These are phyloP conservation scores for Microplitis deprimator DNA, from an alignment of 2,888 invertebrate species.

Conservation along the genomic window DNA sequence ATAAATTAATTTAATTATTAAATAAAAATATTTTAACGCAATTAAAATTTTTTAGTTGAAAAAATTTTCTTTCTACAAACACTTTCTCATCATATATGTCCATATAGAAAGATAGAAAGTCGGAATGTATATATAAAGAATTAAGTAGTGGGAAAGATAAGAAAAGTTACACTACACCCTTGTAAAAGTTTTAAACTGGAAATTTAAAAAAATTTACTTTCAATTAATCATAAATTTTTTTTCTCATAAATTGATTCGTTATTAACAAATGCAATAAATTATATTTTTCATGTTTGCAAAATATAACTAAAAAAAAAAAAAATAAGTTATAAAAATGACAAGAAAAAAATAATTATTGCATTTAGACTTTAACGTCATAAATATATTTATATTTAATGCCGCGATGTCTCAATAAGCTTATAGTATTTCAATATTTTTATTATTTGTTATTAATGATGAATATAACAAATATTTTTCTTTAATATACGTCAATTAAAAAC, in stretches of 20 bases:
- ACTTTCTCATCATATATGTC: conserved; percentile 24
- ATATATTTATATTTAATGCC: neutral
- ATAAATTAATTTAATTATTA: neutral
- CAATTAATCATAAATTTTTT: neutral
- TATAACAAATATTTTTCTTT: neutral
- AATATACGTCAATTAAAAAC: neutral
- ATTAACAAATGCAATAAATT: neutral
- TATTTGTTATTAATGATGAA: neutral
- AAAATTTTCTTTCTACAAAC: conserved; percentile 8
- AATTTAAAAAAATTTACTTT: too few species aligned
- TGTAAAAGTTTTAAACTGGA: neutral
- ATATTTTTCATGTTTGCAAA: neutral
- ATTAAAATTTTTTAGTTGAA: neutral
- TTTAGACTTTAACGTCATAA: neutral
- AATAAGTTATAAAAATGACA: neutral
- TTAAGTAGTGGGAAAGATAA: conserved; percentile 18
- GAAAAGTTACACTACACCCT: conserved; percentile 21
- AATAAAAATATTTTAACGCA: neutral
- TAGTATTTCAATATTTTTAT: neutral
- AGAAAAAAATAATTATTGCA: neutral
- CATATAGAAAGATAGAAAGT: conserved; percentile 25
- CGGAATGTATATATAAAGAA: neutral
- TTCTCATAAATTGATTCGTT: neutral
- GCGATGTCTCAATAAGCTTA: neutral
- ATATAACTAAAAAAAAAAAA: neutral